Evolutionary conservation across 2,113 vertebrate genomes (phyloP).

Genomic region (Aleadryas rufinucha): DNA sequence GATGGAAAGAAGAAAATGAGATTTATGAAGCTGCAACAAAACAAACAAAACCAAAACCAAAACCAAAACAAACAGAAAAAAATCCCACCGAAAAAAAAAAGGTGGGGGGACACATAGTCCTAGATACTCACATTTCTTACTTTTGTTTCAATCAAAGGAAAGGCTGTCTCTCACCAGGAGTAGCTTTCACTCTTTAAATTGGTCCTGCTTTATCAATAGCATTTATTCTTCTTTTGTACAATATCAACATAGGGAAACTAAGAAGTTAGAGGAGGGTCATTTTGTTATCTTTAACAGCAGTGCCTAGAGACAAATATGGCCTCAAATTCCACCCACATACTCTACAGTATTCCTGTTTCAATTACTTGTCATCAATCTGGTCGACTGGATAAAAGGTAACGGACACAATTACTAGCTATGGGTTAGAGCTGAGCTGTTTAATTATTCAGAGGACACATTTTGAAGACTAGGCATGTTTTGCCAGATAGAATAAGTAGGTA

Average conservation of each 20-base stretch:
- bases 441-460: not conserved
- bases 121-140: not conserved
- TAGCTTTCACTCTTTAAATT: not conserved
- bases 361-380: not conserved
- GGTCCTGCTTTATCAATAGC: not conserved
- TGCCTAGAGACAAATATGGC: not conserved
- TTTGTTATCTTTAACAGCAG: not conserved
- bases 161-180: not conserved
- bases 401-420: not conserved
- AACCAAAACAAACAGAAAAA: too few relatives aligned
- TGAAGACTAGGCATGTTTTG: not conserved
- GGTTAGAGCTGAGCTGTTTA: not conserved
- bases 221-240: not conserved
- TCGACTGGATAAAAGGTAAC: not conserved
- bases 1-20: not conserved
- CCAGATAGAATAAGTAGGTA: not conserved
- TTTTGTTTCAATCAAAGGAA: not conserved
- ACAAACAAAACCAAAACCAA: too few relatives aligned
- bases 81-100: not conserved
- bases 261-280: not conserved
- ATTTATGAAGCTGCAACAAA: not conserved
- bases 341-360: not conserved
- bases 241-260: not conserved
- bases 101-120: fast-evolving
- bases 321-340: not conserved